These are phyloP conservation scores for Erebia aethiops DNA, from an alignment of 2,888 invertebrate genomes.

Conservation along the genomic window DNA sequence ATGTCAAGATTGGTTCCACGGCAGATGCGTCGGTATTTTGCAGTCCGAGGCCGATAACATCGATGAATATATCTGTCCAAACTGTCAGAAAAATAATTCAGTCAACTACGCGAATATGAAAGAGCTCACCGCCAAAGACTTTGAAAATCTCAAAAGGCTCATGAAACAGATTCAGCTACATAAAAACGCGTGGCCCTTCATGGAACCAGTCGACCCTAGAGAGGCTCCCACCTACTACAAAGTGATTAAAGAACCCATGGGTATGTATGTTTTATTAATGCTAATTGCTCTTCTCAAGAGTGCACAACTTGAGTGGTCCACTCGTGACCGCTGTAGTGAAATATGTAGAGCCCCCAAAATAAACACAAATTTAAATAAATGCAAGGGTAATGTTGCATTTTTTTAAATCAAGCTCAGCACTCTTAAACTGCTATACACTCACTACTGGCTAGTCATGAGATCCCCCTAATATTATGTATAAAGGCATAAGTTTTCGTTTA, in stretches of 20 bases:
- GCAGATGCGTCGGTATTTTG: constrained; percentile 96
- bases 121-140: constrained; percentile 89
- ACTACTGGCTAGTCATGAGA: no score
- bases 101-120: constrained; percentile 96
- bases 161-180: constrained; percentile 95
- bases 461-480: no score
- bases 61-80: constrained; percentile 98
- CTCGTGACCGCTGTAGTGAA: no score
- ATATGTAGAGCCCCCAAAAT: no score
- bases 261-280: constrained; percentile 78
- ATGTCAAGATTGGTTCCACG: constrained; percentile 99
- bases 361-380: no score
- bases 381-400: no score
- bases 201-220: constrained; percentile 97
- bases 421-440: no score
- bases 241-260: constrained; percentile 98
- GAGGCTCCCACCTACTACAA: constrained; percentile 99
- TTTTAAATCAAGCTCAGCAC: no score
- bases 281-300: neutral
- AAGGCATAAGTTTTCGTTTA: neutral
- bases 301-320: no score
- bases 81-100: constrained; percentile 94
- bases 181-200: constrained; percentile 99
- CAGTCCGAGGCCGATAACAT: constrained; percentile 97
- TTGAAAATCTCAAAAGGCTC: constrained; percentile 91